Evolutionary conservation across 2,797 vertebrate species (phyloP).

Genomic region (Cirrhinus mrigala): DNA sequence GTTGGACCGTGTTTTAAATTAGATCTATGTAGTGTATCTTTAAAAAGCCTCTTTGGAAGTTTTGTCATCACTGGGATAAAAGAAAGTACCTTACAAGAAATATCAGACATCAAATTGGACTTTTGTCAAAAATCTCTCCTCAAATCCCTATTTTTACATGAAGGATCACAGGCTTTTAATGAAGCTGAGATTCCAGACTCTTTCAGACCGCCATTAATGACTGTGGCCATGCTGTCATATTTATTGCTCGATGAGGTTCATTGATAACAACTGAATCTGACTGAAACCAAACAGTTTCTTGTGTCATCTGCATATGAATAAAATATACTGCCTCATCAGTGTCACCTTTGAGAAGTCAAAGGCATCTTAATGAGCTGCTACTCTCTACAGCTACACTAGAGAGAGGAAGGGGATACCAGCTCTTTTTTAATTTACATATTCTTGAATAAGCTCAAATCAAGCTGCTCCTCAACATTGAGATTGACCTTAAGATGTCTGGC

Average conservation of each 20-base stretch:
- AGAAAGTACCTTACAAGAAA: not conserved
- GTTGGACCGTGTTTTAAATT: not conserved
- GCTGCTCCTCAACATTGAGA: conserved; percentile 26
- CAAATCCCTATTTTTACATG: not conserved
- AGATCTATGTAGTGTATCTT: not conserved
- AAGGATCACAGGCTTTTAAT: not conserved
- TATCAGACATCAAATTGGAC: not conserved
- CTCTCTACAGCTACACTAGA: conserved; percentile 7
- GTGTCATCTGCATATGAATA: conserved; percentile 34
- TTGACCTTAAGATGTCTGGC: conserved; percentile 52
- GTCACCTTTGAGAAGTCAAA: conserved; percentile 28
- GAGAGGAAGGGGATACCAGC: not conserved
- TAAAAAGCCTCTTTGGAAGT: not conserved
- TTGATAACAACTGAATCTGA: not conserved
- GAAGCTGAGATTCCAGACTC: not conserved
- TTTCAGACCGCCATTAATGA: not conserved
- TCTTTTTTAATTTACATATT: conserved; percentile 45
- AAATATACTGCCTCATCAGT: conserved; percentile 26
- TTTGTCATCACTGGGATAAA: not conserved
- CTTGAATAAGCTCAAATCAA: conserved; percentile 52
- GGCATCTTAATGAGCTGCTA: conserved; percentile 28
- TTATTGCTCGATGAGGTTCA: not conserved
- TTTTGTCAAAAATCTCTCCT: not conserved
- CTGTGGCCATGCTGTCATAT: not conserved
- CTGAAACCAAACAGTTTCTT: conserved; percentile 14